These are phyloP conservation scores for Nudaria mundana DNA, from an alignment of 2,888 invertebrate genomes.

Conservation along the genomic window DNA sequence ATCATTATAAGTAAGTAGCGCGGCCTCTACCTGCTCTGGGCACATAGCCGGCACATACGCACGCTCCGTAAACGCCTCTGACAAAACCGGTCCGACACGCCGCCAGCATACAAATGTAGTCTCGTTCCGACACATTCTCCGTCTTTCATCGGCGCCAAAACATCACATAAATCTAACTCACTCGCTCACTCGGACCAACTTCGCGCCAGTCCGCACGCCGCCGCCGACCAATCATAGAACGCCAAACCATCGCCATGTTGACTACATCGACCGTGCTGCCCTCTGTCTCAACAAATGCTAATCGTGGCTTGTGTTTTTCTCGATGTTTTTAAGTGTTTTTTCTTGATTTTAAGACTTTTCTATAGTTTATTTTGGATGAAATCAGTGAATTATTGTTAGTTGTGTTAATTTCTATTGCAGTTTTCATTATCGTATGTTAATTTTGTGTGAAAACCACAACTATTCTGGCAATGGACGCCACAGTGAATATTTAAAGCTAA, in stretches of 20 bases:
- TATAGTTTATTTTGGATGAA: constrained; percentile 34
- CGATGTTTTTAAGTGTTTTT: constrained; percentile 65
- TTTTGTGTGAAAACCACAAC: constrained; percentile 38
- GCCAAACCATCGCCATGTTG: constrained; percentile 75
- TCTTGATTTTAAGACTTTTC: constrained; percentile 46
- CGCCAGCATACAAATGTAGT: constrained; percentile 73
- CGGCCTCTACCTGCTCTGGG: constrained; percentile 64
- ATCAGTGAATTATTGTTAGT: constrained; percentile 51
- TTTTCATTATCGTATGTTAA: constrained; percentile 32
- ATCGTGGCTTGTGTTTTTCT: constrained; percentile 57
- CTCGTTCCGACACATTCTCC: constrained; percentile 69
- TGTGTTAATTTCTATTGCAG: constrained; percentile 26
- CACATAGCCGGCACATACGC: constrained; percentile 73
- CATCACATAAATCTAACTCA: constrained; percentile 75
- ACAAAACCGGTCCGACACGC: constrained; percentile 71
- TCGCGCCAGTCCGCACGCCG: constrained; percentile 51
- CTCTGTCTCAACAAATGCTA: constrained; percentile 61
- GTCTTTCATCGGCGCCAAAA: constrained; percentile 75
- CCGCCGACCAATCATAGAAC: constrained; percentile 57
- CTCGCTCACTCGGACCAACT: constrained; percentile 68
- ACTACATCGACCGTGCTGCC: constrained; percentile 59
- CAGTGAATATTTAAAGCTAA: constrained; percentile 51
- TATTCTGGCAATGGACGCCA: constrained; percentile 51
- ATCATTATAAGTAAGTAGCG: constrained; percentile 67
- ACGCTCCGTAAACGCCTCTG: constrained; percentile 73